Base-by-base conservation (phyloP, 1,140 invertebrate species). In the Nephila pilipes region DNA sequence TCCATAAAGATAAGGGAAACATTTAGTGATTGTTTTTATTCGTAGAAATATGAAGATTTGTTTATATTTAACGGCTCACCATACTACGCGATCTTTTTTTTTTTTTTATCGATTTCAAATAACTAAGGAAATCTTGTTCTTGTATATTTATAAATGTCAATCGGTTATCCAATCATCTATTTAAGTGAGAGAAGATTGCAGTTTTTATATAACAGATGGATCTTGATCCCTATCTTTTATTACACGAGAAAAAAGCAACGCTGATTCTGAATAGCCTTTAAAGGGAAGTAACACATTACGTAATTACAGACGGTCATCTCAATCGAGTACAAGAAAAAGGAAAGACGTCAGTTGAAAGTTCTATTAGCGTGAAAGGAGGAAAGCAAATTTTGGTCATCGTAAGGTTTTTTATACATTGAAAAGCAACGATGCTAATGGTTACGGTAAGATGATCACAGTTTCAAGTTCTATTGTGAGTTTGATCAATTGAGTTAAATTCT, bases 281-380 rank as follows among this genome's bases (percentile, higher is more conserved):
- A 83, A 83, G 16, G 80, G 80, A 83, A 83, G 80, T 22, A 83
- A 83, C 38, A 83, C 80, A 32, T 75, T 36, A 75, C 69, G 69
- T 75, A 75, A 75, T 75, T 75, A 29, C 14, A 32, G 32, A 32
- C 20, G 32, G 4, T 29, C 65, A 18, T 18, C 32, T 75, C 65
- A 36, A 32, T 32, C 63, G n/a, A 69, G 25, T 12, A 12, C 6
- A 1, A 25, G n/a, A 75, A 32, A 32, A 75, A 75, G 25, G 3
- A 29, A 75, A 36, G 65, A 75, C 65, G 25, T 75, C 65, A 75
- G 18, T 75, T 75, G 18, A 75, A 75, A 75, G 16, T 32, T 29
- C 32, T 32, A 29, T 16, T 16, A 32, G 14, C 65, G 65, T 75
- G 65, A 36, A 75, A 3, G 14, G 65, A 75, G 16, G 65, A 75